phyloP scores from a whole-genome alignment of 1,140 invertebrate genomes.

The Sycophaga agraensis region DNA sequence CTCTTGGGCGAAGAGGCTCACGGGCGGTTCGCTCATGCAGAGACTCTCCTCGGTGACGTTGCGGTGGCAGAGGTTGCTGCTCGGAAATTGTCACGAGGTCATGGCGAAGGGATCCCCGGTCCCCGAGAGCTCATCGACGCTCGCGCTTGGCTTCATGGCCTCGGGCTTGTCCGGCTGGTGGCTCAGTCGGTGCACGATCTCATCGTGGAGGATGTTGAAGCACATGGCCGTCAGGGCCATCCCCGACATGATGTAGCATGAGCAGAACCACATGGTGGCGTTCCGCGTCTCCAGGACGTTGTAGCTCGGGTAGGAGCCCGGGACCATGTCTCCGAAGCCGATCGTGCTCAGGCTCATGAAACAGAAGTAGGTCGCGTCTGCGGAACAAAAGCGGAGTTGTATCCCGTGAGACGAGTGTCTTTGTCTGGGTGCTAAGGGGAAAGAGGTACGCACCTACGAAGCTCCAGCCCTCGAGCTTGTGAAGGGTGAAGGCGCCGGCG shows the following conservation, averaged over 20 bases:
- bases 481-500: constrained; percentile 84
- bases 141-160: constrained; percentile 52
- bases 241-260: constrained; percentile 92
- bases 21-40: constrained; percentile 61
- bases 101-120: constrained; percentile 62
- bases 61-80: constrained; percentile 61
- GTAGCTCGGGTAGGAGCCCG: constrained; percentile 66
- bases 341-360: constrained; percentile 93
- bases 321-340: constrained; percentile 87
- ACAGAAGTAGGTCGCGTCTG: constrained; percentile 90
- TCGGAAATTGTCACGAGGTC: constrained; percentile 68
- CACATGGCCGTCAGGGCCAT: constrained; percentile 97
- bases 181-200: constrained; percentile 78
- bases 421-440: too few species aligned
- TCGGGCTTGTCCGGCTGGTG: constrained; percentile 52
- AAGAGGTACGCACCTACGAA: constrained; percentile 59
- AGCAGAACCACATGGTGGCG: constrained; percentile 83
- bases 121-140: constrained; percentile 60
- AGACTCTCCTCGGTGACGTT: constrained; percentile 68
- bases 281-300: constrained; percentile 66
- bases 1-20: constrained; percentile 58
- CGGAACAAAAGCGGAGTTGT: too few species aligned
- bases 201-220: constrained; percentile 95
- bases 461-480: constrained; percentile 83
- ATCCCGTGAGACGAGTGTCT: too few species aligned